Percentiles rank a stretch among this genome's conserved stretches.
phyloP scores from a whole-genome alignment of 2,797 vertebrate species.

The Amazona ochrocephala region DNA sequence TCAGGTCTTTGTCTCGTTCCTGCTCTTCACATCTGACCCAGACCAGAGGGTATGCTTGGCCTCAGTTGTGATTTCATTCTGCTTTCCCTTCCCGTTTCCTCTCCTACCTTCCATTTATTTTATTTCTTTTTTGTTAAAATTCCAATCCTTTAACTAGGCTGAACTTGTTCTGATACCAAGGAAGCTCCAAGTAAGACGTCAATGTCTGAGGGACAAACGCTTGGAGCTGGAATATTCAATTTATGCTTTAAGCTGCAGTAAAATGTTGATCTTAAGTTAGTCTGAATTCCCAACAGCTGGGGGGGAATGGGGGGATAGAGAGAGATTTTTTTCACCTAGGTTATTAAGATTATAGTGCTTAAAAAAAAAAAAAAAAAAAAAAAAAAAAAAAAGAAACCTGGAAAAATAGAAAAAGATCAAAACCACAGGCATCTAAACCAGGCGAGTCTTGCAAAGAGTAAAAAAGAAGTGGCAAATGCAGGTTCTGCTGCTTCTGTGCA shows the following conservation, averaged over 20 bases:
- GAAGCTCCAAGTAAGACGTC: background rate
- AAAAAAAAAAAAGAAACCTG: background rate
- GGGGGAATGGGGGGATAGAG: rapidly evolving
- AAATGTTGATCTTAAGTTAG: background rate
- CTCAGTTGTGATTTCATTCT: background rate
- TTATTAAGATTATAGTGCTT: background rate
- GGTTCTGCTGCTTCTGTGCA: background rate
- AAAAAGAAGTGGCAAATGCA: background rate
- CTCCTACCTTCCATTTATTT: background rate
- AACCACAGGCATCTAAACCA: background rate
- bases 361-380: background rate
- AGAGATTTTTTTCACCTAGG: background rate
- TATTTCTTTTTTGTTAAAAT: background rate
- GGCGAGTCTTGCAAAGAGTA: background rate
- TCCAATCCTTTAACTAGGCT: background rate
- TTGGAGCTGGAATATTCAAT: background rate
- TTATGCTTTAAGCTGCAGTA: background rate
- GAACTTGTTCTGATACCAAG: background rate
- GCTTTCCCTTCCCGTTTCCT: background rate
- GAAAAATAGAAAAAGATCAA: background rate
- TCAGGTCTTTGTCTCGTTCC: background rate
- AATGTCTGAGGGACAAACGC: background rate
- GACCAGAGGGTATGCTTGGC: background rate
- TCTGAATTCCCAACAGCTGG: background rate
- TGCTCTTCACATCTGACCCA: background rate